Base-by-base conservation (phyloP, 2,888 invertebrate genomes). In the Amblyteles armatorius region DNA sequence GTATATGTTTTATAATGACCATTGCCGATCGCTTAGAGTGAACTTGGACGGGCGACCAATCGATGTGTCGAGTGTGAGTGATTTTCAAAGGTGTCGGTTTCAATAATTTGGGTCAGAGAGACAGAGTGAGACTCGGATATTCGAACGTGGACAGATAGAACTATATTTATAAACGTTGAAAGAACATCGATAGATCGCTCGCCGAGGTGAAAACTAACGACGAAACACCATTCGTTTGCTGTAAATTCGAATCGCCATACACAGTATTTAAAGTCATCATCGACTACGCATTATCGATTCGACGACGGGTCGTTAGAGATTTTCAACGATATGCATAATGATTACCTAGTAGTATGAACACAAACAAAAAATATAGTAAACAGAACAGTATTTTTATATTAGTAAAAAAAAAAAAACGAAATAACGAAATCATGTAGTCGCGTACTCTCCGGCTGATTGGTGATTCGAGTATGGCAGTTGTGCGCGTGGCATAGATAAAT, bases 331-430 rank as follows among this genome's bases (percentile, higher is more conserved):
- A 87, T 87, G 91, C 91, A 87, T 90, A 88, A 90, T 87, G 80
- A 85, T 89, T 63, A 89, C 88, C 82, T 88, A 85, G 87, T 90
- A 77, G 83, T 83, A 88, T 33, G 82, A 72, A 33, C 29, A 79
- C 79, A 60, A 74, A 84, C 83, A 88, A 85, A 89, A 89, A 89
- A 90, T 90, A 90, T 90, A 88, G 89, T 89, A 90, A 90, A 90
- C 89, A 90, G 88, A 92, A 91, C 92, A 92, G 92, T 92, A 92
- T 92, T 92, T 92, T 92, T 92, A 89, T 92, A 92, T 92, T 90
- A 90, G 88, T 84, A 68, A 68, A 73, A 50, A 55, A 65, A 57
- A 36, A 29, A 67, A 50, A 55, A 22, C n/a, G 36, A 72, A 73
- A 9, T n/a, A 60, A 29, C 33, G 69, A 79, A 82, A 85, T 79